phyloP scores from a whole-genome alignment of 2,888 invertebrate species.

The Epistrophe grossulariae region DNA sequence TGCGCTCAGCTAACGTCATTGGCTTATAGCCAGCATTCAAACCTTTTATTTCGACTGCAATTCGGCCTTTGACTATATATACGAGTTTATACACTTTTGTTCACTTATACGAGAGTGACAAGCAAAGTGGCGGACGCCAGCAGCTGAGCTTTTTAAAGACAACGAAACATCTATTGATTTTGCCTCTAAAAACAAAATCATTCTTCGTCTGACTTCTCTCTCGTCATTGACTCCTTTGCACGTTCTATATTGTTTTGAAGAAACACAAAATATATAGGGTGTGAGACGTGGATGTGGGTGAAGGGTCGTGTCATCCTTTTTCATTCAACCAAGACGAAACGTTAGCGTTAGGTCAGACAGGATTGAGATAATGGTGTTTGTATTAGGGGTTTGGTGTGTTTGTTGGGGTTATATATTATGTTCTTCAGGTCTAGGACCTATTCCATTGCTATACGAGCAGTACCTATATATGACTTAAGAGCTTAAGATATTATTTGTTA shows the following conservation, averaged over 20 bases:
- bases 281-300: not conserved
- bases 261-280: not conserved
- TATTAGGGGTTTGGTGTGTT: conserved; percentile 35
- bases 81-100: not conserved
- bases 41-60: not conserved
- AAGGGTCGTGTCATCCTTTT: conserved; percentile 25
- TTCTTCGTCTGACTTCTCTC: conserved; percentile 36
- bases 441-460: conserved; percentile 11
- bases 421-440: conserved; percentile 41
- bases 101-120: conserved; percentile 23
- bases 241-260: conserved; percentile 40
- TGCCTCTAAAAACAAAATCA: conserved; percentile 63
- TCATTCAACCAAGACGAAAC: conserved; percentile 47
- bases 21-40: no score
- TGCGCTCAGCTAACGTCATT: no score
- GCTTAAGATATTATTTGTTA: conserved; percentile 19
- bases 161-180: conserved; percentile 61
- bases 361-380: conserved; percentile 69
- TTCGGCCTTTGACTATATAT: not conserved
- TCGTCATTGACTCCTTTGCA: conserved; percentile 32
- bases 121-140: conserved; percentile 31
- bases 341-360: conserved; percentile 61
- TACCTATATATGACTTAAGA: conserved; percentile 13
- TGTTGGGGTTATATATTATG: conserved; percentile 10
- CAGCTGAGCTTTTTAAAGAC: conserved; percentile 35